Percentiles rank a stretch among this genome's conserved stretches.
phyloP scores from a whole-genome alignment of 2,113 vertebrate species.

The Vulpes ferrilata region DNA sequence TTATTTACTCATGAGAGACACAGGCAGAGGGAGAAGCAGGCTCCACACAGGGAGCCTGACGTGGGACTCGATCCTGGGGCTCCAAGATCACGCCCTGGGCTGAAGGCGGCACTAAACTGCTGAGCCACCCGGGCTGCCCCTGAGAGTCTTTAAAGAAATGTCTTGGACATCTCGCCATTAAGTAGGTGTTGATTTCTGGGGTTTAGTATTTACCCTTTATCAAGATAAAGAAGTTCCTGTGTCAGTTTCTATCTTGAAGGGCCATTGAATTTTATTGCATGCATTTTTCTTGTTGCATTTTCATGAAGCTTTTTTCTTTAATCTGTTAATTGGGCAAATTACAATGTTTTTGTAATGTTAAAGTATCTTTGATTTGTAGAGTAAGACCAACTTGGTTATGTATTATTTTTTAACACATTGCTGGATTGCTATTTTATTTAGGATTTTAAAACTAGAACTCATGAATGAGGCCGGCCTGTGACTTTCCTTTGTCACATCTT shows the following conservation, averaged over 20 bases:
- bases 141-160: background rate
- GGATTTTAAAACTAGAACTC: background rate
- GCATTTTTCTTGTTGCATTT: background rate
- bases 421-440: background rate
- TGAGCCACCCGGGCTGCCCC: too few species aligned
- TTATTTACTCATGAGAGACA: too few species aligned
- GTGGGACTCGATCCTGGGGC: too few species aligned
- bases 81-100: too few species aligned
- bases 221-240: background rate
- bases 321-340: background rate
- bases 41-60: too few species aligned
- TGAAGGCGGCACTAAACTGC: too few species aligned
- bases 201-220: background rate
- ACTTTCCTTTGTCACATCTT: background rate
- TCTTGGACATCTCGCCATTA: background rate
- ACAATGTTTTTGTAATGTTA: background rate
- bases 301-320: background rate
- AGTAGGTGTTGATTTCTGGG: background rate
- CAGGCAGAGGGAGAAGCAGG: too few species aligned
- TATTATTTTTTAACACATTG: background rate
- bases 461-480: background rate
- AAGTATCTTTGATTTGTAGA: slow-evolving; percentile 18
- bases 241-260: background rate
- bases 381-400: background rate
- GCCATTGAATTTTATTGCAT: background rate